Conservation (phyloP, 2,888 invertebrate species). For the Caradrina kadenii region DNA sequence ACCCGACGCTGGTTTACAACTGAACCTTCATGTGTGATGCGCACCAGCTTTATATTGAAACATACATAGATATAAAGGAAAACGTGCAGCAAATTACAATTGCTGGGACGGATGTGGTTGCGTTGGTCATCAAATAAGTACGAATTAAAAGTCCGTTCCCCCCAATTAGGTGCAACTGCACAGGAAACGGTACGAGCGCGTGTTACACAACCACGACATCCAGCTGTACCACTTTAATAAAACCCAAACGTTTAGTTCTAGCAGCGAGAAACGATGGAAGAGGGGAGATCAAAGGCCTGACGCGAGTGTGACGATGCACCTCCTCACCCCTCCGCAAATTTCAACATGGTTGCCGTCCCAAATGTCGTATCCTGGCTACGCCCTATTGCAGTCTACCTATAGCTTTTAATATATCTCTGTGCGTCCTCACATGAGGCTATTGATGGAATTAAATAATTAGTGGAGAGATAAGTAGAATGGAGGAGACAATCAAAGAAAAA, state of each 20-base stretch:
- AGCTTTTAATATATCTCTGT: not conserved
- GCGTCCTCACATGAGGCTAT: not conserved
- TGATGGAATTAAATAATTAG: no score
- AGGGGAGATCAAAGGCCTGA: not conserved
- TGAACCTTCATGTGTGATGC: no score
- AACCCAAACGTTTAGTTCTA: not conserved
- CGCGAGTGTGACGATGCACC: not conserved
- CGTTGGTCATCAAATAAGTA: conserved; percentile 9
- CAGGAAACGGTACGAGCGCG: not conserved
- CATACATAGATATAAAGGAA: no score
- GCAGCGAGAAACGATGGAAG: no score
- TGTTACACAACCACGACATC: conserved; percentile 2
- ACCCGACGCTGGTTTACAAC: no score
- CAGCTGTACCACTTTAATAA: not conserved
- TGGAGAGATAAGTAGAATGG: not conserved
- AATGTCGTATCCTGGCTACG: not conserved
- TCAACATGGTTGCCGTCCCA: not conserved
- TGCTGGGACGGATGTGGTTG: no score
- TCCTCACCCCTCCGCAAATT: not conserved
- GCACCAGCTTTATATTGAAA: no score
- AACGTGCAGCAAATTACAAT: no score
- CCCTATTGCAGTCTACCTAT: not conserved
- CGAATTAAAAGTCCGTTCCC: not conserved
- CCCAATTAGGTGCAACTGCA: not conserved
- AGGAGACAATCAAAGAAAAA: not conserved